Evolutionary conservation across 92 coral and sea anemone species (phyloP), one percentile per base, ranked within the genome.

Genomic region (Porites divaricata): DNA sequence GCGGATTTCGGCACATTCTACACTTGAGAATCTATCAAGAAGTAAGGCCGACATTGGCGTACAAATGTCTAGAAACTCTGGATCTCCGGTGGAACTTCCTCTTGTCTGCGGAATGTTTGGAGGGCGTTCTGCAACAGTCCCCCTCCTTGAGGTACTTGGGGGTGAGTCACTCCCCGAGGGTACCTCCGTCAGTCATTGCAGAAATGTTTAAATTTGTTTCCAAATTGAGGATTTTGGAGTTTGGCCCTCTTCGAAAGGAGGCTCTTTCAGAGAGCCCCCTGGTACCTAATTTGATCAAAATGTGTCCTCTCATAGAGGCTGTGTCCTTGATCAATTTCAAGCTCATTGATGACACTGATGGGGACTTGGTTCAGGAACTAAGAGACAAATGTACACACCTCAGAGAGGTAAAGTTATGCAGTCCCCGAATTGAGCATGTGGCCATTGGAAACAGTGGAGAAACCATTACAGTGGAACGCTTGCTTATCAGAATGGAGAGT

Each of bases 81-180:
- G 99, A 97, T 82, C 85, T 97, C 52, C 83, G 99, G 6, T 97
- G 99, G 99, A 97, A 97, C 88, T 97, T 97, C 70, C 92, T 97
- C 10, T 90, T 97, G 41, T 97, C 99, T 28, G 99, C 99, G 14
- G 99, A 97, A 66, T 97, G 98, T 74, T 86, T 97, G 87, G 99
- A 97, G 77, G 98, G 95, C 67, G 90, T 97, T 54, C 93, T 97
- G 58, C 88, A 93, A 53, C 95, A 95, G 81, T 93, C 99, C 88
- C 99, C 99, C 77, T 90, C 90, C 83, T 91, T 97, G 76, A 91
- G 98, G 79, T 97, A 97, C 88, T 86, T 97, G 77, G 99, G 99
- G 20, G 99, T 97, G 9, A 97, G 99, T 84, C 99, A 97, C 89
- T 97, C 99, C 91, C 99, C 99, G 8, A 91, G 99, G 86, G 86